Conservation (phyloP, 35 echinoderm and acorn worm genomes). For the Lytechinus variegatus region DNA sequence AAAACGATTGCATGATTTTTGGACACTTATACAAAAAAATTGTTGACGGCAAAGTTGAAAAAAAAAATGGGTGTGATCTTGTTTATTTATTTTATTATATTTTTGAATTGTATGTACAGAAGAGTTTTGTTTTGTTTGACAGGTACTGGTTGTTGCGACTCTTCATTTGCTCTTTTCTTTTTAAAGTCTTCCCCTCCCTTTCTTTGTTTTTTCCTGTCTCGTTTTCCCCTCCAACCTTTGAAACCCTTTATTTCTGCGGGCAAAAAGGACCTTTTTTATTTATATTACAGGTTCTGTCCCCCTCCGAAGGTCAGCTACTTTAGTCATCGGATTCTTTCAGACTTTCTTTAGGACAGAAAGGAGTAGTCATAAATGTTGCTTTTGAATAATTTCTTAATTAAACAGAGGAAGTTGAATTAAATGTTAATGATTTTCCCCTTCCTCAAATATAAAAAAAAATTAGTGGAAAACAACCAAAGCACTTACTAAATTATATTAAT, state of each 20-base stretch:
- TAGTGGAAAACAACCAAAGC: background rate
- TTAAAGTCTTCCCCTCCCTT: background rate
- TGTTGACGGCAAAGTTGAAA: background rate
- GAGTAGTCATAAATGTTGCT: background rate
- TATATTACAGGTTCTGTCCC: conserved; percentile 5
- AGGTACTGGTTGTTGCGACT: background rate
- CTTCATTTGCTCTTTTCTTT: background rate
- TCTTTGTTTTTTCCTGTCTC: background rate
- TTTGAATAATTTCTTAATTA: background rate
- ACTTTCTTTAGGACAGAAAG: background rate
- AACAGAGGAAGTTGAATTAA: background rate
- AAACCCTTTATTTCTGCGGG: background rate
- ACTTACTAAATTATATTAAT: background rate
- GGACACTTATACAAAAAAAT: background rate
- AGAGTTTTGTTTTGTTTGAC: conserved; percentile 27
- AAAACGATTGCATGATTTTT: conserved; percentile 25
- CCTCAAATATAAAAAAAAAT: too few species aligned
- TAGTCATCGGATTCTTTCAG: conserved; percentile 20
- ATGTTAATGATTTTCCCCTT: background rate
- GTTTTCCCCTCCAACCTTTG: background rate
- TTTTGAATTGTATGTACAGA: background rate
- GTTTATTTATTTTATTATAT: background rate
- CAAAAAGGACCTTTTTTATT: background rate
- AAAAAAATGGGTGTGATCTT: conserved; percentile 36
- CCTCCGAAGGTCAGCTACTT: background rate